Evolutionary conservation across 2,113 vertebrate genomes (phyloP).

Genomic region (Sinocyclocheilus rhinocerous): DNA sequence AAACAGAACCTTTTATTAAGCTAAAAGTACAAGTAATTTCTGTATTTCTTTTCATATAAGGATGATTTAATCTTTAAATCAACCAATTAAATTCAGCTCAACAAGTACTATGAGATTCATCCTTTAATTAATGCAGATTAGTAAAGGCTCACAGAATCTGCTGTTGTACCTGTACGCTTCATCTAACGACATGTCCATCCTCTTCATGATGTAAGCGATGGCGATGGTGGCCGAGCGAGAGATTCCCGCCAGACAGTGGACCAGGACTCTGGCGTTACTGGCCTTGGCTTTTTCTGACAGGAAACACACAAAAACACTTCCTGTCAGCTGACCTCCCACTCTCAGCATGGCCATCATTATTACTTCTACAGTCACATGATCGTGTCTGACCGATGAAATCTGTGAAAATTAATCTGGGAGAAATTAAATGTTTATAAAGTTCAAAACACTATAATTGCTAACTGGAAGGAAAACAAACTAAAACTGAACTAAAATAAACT

Average conservation of each 20-base stretch:
- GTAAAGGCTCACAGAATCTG: not conserved
- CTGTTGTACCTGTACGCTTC: slow-evolving; percentile 79
- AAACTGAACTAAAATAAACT: too few relatives aligned
- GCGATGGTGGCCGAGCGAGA: slow-evolving; percentile 82
- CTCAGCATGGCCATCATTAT: too few relatives aligned
- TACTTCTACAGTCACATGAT: not conserved
- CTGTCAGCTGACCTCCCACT: slow-evolving; percentile 1
- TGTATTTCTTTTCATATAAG: too few relatives aligned
- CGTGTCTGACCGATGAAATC: too few relatives aligned
- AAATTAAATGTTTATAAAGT: too few relatives aligned
- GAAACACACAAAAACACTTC: slow-evolving; percentile 46
- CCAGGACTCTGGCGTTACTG: slow-evolving; percentile 79
- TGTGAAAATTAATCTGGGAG: too few relatives aligned
- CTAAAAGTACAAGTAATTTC: too few relatives aligned
- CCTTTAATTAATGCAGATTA: not conserved
- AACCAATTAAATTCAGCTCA: not conserved
- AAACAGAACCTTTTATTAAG: too few relatives aligned
- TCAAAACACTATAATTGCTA: too few relatives aligned
- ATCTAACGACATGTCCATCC: slow-evolving; percentile 80
- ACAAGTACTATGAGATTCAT: too few relatives aligned
- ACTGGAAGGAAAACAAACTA: too few relatives aligned
- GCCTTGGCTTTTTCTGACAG: slow-evolving; percentile 91
- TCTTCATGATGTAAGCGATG: slow-evolving; percentile 84
- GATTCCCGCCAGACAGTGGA: slow-evolving; percentile 82
- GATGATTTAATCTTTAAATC: too few relatives aligned